phyloP scores from a whole-genome alignment of 2,888 invertebrate genomes.

The Eueremaeus valkanovi region DNA sequence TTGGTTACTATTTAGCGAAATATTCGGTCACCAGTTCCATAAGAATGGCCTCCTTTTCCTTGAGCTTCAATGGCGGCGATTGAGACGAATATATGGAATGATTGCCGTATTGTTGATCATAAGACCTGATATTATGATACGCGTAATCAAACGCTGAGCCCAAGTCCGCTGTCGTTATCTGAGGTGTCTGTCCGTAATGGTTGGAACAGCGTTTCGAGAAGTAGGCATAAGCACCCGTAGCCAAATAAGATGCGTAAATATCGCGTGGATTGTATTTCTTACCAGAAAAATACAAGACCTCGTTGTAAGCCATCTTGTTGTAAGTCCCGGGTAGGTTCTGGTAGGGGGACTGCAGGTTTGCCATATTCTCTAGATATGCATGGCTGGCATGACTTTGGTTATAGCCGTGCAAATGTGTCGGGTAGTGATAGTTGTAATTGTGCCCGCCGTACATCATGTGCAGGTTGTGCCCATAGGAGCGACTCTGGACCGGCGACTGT shows the following conservation, averaged over 20 bases:
- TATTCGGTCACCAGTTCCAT: conserved; percentile 40
- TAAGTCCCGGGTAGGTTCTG: conserved; percentile 32
- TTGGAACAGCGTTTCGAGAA: conserved; percentile 9
- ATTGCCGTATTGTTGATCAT: conserved; percentile 31
- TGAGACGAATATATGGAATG: not conserved
- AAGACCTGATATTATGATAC: not conserved
- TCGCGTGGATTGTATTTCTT: not conserved
- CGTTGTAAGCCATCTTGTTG: not conserved
- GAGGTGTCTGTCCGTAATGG: conserved; percentile 35
- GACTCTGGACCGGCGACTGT: not conserved
- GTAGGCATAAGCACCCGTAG: conserved; percentile 14
- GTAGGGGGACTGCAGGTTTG: conserved; percentile 7
- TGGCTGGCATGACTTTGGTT: not conserved
- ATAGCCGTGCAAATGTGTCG: not conserved
- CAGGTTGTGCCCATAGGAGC: not conserved
- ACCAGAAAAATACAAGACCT: not conserved
- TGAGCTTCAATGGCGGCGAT: not conserved
- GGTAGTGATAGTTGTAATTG: not conserved
- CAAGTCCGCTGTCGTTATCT: not conserved
- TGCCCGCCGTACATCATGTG: not conserved
- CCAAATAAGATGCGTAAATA: conserved; percentile 24
- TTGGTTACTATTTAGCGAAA: conserved; percentile 38
- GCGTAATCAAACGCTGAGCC: conserved; percentile 39
- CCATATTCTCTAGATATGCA: not conserved
- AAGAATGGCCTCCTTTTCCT: conserved; percentile 39